Evolutionary conservation across 2,113 vertebrate species (phyloP).

Genomic region (Microtus ochrogaster): DNA sequence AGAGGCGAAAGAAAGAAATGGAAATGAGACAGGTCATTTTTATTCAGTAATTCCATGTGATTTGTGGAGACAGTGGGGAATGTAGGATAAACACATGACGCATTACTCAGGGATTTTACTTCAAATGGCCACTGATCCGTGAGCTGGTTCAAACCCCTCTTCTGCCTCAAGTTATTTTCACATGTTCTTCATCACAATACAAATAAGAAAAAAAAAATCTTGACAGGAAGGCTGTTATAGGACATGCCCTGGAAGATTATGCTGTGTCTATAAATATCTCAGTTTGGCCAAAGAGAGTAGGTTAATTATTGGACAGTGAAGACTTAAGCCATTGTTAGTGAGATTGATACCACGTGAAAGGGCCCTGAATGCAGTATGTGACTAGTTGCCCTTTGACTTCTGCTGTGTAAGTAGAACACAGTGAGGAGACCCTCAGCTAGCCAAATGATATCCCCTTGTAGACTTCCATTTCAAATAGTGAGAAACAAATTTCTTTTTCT

Average conservation of each 20-base stretch:
- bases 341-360: background rate
- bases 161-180: background rate
- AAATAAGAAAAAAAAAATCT: background rate
- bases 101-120: conserved; percentile 28
- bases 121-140: conserved; percentile 12
- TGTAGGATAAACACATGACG: background rate
- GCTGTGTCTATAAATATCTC: too few species aligned
- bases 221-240: background rate
- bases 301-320: background rate
- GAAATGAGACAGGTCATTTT: background rate
- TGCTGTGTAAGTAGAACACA: background rate
- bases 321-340: too few species aligned
- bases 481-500: background rate
- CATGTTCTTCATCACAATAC: background rate
- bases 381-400: background rate
- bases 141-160: background rate
- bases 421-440: background rate
- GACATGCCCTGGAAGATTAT: background rate
- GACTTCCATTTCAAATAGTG: background rate
- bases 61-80: conserved; percentile 13
- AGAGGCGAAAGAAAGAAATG: background rate
- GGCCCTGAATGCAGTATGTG: background rate
- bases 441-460: background rate
- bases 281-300: background rate
- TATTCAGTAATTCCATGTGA: conserved; percentile 50